Evolutionary conservation across 2,113 vertebrate genomes (phyloP).

Genomic region (Dryoscopus gambensis): DNA sequence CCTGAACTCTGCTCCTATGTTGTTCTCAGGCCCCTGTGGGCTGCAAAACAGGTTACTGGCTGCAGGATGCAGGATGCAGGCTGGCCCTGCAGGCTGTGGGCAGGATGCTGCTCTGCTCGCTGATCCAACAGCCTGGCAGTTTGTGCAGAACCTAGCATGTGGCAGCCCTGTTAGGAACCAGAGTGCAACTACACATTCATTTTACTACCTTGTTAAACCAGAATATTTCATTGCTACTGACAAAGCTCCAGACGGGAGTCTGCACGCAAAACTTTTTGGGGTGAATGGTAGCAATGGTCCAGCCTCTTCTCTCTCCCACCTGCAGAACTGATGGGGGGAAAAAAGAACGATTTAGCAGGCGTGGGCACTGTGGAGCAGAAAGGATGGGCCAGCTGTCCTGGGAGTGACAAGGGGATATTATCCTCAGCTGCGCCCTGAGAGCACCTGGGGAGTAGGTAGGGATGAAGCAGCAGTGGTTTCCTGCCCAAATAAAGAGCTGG

Average conservation of each 20-base stretch:
- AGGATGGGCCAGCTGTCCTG: background rate
- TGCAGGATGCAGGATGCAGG: background rate
- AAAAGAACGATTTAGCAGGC: background rate
- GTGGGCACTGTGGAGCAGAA: background rate
- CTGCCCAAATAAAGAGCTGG: background rate
- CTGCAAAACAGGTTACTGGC: background rate
- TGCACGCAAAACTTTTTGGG: background rate
- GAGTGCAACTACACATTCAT: background rate
- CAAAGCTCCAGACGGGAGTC: background rate
- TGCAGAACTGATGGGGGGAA: background rate
- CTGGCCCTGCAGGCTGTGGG: background rate
- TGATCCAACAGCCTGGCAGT: background rate
- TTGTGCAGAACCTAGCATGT: background rate
- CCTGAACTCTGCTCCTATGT: background rate
- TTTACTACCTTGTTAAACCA: slow-evolving; percentile 18
- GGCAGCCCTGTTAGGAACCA: background rate
- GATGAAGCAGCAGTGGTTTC: background rate
- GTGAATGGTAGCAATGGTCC: background rate
- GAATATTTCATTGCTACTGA: background rate
- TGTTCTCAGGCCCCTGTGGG: background rate
- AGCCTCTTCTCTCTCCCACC: background rate
- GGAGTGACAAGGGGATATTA: background rate
- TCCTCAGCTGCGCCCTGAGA: background rate
- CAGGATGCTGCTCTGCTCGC: background rate
- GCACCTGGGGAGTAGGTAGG: background rate